phyloP scores from a whole-genome alignment of 2,888 invertebrate genomes.

The Pyrochroa serraticornis region DNA sequence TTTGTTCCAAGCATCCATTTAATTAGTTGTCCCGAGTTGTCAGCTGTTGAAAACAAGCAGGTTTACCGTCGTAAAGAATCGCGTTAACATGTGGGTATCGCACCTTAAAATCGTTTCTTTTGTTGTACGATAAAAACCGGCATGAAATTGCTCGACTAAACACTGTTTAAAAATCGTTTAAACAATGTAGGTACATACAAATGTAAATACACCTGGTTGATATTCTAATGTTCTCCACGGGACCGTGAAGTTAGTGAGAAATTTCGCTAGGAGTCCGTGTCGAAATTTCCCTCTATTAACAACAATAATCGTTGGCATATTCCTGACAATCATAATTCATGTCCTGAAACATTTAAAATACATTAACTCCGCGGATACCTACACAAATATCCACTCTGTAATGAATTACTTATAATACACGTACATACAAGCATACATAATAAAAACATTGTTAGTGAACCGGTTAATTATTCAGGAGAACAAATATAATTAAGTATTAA shows the following conservation, averaged over 20 bases:
- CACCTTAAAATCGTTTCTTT: slow-evolving; percentile 5
- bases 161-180: slow-evolving; percentile 7
- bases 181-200: slow-evolving; percentile 20
- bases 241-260: slow-evolving; percentile 25
- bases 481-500: slow-evolving; percentile 54
- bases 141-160: slow-evolving; percentile 18
- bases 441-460: slow-evolving; percentile 53
- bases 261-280: slow-evolving; percentile 14
- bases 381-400: slow-evolving; percentile 35
- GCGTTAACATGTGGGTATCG: too few relatives aligned
- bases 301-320: too few relatives aligned
- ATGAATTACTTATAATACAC: slow-evolving; percentile 46
- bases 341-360: slow-evolving; percentile 43
- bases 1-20: too few relatives aligned
- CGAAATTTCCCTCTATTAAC: not conserved
- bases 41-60: too few relatives aligned
- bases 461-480: slow-evolving; percentile 49
- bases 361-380: slow-evolving; percentile 31
- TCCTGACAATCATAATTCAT: slow-evolving; percentile 37
- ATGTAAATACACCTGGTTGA: slow-evolving; percentile 23
- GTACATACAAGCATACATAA: slow-evolving; percentile 47
- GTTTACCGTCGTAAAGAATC: too few relatives aligned
- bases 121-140: slow-evolving; percentile 16
- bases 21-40: too few relatives aligned
- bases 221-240: slow-evolving; percentile 24